phyloP scores from a whole-genome alignment of 2,113 vertebrate genomes.

The Oryzias melastigma region DNA sequence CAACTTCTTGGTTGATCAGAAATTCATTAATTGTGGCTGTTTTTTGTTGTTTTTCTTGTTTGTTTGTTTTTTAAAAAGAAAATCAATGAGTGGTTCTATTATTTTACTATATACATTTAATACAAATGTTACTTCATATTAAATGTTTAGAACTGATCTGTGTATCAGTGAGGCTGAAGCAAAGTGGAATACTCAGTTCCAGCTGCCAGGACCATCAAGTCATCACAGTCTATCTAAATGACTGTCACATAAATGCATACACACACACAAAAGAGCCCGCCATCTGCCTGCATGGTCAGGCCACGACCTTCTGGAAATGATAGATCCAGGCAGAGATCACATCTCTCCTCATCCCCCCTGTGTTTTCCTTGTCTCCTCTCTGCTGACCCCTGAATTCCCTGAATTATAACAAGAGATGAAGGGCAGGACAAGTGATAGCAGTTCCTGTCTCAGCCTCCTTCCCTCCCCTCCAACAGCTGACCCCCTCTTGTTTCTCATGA shows the following conservation, averaged over 20 bases:
- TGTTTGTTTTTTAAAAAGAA: no score
- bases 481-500: constrained; percentile 25
- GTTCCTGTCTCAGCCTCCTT: constrained; percentile 16
- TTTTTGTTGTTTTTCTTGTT: no score
- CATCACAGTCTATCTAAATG: constrained; percentile 27
- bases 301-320: constrained; percentile 44
- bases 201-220: constrained; percentile 39
- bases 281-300: constrained; percentile 59
- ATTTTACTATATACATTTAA: not conserved
- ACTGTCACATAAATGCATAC: constrained; percentile 12
- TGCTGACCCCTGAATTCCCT: constrained; percentile 7
- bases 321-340: constrained; percentile 58
- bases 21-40: no score
- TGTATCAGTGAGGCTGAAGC: no score
- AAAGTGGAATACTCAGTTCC: constrained; percentile 13
- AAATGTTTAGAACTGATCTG: no score
- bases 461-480: constrained; percentile 13
- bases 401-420: constrained; percentile 43
- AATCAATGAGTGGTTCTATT: not conserved
- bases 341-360: constrained; percentile 47
- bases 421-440: constrained; percentile 44
- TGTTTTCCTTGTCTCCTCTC: constrained; percentile 37
- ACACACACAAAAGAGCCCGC: constrained; percentile 33
- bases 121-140: no score
- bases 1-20: no score